Evolutionary conservation across 2,113 vertebrate species (phyloP).

Genomic region (Tamias sibiricus): DNA sequence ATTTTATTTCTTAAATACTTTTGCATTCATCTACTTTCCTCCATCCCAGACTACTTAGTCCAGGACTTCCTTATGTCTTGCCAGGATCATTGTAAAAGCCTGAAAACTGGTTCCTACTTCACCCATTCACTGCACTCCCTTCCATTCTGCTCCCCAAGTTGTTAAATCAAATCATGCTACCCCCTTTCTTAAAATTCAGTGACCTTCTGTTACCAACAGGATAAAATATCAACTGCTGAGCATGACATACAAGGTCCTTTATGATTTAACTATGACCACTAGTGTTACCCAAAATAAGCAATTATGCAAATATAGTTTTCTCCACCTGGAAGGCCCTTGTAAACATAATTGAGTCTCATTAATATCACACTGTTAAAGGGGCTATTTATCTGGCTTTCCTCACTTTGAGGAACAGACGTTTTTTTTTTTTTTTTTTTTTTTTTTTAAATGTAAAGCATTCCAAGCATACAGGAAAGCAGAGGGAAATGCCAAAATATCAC

Average conservation of each 20-base stretch:
- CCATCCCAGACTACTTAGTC: neutral
- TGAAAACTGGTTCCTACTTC: neutral
- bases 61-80: neutral
- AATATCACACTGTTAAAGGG: constrained; percentile 6
- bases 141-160: neutral
- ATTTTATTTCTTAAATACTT: neutral
- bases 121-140: neutral
- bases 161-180: constrained; percentile 38
- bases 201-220: constrained; percentile 35
- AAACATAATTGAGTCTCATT: constrained; percentile 47
- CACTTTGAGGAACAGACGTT: neutral
- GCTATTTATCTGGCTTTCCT: constrained; percentile 1
- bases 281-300: constrained; percentile 44
- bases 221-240: constrained; percentile 56
- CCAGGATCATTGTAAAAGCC: neutral
- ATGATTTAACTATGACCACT: constrained; percentile 55
- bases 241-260: constrained; percentile 34
- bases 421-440: neutral
- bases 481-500: neutral
- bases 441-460: constrained; percentile 24
- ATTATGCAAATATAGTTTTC: constrained; percentile 56
- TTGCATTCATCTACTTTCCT: neutral
- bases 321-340: constrained; percentile 48
- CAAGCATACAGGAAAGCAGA: constrained; percentile 18
- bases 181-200: constrained; percentile 54